Evolutionary conservation across 2,888 invertebrate genomes (phyloP).

Genomic region (Cepaea hortensis): DNA sequence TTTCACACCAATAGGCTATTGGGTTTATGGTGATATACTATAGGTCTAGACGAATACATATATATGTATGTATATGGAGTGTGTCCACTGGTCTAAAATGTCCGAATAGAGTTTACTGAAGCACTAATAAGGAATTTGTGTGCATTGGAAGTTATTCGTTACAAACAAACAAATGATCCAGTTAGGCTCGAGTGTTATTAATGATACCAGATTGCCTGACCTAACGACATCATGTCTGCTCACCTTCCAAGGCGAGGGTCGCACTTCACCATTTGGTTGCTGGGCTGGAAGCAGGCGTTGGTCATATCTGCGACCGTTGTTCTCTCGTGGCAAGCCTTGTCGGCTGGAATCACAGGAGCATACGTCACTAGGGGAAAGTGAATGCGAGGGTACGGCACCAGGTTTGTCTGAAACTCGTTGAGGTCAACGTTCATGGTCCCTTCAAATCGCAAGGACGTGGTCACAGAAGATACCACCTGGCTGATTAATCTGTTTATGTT

Average conservation of each 20-base stretch:
- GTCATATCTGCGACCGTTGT: constrained; percentile 51
- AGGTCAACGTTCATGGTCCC: constrained; percentile 54
- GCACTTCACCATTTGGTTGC: constrained; percentile 52
- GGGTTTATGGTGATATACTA: no score
- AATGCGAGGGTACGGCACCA: constrained; percentile 42
- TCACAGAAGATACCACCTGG: constrained; percentile 53
- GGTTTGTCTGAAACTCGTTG: constrained; percentile 54
- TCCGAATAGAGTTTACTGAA: no score
- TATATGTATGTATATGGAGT: no score
- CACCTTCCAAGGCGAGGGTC: constrained; percentile 49
- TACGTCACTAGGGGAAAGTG: constrained; percentile 50
- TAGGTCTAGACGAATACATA: no score
- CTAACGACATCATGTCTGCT: background rate
- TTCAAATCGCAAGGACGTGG: constrained; percentile 52
- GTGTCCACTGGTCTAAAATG: no score
- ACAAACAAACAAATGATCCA: no score
- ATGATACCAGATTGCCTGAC: no score
- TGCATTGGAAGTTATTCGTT: no score
- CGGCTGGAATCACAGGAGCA: constrained; percentile 52
- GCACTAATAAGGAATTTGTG: no score
- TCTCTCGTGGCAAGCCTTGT: constrained; percentile 54
- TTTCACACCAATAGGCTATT: no score
- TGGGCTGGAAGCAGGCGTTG: constrained; percentile 51
- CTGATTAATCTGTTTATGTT: constrained; percentile 51
- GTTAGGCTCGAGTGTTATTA: no score